These are phyloP conservation scores for Chalcosyrphus nemorum DNA, from an alignment of 2,888 invertebrate genomes.

Conservation along the genomic window DNA sequence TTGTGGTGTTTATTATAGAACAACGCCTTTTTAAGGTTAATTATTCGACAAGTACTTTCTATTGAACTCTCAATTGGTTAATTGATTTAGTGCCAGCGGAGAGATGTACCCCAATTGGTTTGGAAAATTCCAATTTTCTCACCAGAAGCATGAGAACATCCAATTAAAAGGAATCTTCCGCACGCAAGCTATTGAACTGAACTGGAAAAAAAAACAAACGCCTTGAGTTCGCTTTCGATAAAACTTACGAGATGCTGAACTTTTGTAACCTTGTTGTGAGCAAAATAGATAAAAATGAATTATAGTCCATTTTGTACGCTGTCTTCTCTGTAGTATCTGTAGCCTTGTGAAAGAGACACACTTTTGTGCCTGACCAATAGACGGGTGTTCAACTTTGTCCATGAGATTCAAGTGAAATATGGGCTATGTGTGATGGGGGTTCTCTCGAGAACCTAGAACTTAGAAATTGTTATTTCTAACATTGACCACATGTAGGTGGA, in stretches of 20 bases:
- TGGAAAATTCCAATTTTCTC: conserved; percentile 1
- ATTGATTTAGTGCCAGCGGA: conserved; percentile 54
- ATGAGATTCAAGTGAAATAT: conserved; percentile 13
- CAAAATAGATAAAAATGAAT: background rate
- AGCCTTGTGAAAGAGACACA: background rate
- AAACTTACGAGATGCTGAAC: conserved; percentile 4
- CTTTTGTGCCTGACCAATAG: background rate
- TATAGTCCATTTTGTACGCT: background rate
- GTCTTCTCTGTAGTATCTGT: background rate
- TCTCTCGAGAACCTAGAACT: background rate
- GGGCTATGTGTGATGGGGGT: background rate
- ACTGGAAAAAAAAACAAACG: no score
- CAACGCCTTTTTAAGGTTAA: conserved; percentile 6
- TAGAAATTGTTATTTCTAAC: background rate
- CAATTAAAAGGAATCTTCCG: background rate
- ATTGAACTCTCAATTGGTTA: conserved; percentile 49
- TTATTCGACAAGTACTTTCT: conserved; percentile 1
- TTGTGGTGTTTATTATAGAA: background rate
- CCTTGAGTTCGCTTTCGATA: conserved; percentile 18
- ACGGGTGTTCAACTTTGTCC: conserved; percentile 18
- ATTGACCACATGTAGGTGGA: background rate
- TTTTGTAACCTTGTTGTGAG: conserved; percentile 26
- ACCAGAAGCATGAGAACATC: background rate
- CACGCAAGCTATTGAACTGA: conserved; percentile 21
- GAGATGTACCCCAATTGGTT: conserved; percentile 15